phyloP scores from a whole-genome alignment of 2,113 vertebrate species.

The Alosa alosa region DNA sequence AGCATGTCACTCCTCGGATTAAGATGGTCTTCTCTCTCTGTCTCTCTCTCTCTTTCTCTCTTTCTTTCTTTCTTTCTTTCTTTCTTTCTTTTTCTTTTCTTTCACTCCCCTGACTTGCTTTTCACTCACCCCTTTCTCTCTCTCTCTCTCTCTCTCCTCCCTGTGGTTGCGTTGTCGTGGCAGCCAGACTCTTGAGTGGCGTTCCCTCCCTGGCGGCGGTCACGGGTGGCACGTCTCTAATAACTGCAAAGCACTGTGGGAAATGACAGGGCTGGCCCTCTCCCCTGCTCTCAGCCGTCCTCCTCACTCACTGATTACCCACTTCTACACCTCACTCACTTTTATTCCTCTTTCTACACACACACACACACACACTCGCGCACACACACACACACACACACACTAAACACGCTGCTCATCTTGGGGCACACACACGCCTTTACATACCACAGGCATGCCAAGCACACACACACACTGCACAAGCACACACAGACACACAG shows the following conservation, averaged over 20 bases:
- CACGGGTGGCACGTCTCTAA: slow-evolving; percentile 27
- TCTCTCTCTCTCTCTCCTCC: slow-evolving; percentile 10
- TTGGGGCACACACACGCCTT: too few species aligned
- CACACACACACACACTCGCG: too few species aligned
- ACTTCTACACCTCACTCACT: too few species aligned
- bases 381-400: too few species aligned
- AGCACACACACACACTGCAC: too few species aligned
- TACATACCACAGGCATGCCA: too few species aligned
- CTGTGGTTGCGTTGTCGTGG: neutral
- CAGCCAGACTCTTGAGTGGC: slow-evolving; percentile 25
- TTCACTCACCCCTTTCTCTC: neutral
- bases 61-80: neutral
- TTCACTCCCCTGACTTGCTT: neutral
- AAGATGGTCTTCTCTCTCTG: neutral
- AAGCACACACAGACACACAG: too few species aligned
- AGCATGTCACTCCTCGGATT: slow-evolving; percentile 31
- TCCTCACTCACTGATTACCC: too few species aligned
- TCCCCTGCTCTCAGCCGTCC: slow-evolving; percentile 40
- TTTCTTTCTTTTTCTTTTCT: neutral
- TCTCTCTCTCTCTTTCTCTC: neutral
- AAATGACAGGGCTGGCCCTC: slow-evolving; percentile 47
- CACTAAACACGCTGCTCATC: too few species aligned
- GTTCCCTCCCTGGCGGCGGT: slow-evolving; percentile 15
- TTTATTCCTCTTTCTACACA: too few species aligned
- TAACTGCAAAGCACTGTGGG: slow-evolving; percentile 30